phyloP scores from a whole-genome alignment of 2,888 invertebrate species.

The Drosophila tripunctata region DNA sequence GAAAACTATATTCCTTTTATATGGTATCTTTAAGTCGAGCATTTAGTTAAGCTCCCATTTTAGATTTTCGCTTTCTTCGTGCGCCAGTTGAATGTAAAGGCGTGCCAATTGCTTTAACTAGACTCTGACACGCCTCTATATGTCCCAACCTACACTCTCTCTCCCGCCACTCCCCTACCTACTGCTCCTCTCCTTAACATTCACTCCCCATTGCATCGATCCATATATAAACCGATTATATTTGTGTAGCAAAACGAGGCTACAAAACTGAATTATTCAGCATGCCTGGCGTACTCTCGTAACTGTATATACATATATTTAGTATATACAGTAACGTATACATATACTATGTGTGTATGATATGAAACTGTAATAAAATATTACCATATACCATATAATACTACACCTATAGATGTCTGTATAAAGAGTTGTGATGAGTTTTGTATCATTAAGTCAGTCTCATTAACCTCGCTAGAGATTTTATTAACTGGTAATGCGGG shows the following conservation, averaged over 20 bases:
- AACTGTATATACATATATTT: not conserved
- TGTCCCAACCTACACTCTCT: not conserved
- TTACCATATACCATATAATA: conserved; percentile 1
- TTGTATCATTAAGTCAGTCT: conserved; percentile 8
- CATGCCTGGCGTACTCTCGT: conserved; percentile 10
- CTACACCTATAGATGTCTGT: not conserved
- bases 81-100: conserved; percentile 21
- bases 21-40: not conserved
- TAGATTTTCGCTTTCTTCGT: not conserved
- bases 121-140: conserved; percentile 17
- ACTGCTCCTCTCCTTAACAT: too few relatives aligned
- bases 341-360: not conserved
- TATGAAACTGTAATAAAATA: not conserved
- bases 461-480: conserved; percentile 21
- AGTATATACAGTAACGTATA: not conserved
- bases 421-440: not conserved
- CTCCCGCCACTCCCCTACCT: not conserved
- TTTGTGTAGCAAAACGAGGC: conserved; percentile 30
- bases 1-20: not conserved
- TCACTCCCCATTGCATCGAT: conserved; percentile 37
- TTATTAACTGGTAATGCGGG: conserved; percentile 13
- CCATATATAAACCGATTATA: conserved; percentile 43
- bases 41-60: not conserved
- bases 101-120: conserved; percentile 43
- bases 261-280: conserved; percentile 45